phyloP scores from a whole-genome alignment of 2,797 vertebrate species.

The Phaenicophaeus curvirostris region DNA sequence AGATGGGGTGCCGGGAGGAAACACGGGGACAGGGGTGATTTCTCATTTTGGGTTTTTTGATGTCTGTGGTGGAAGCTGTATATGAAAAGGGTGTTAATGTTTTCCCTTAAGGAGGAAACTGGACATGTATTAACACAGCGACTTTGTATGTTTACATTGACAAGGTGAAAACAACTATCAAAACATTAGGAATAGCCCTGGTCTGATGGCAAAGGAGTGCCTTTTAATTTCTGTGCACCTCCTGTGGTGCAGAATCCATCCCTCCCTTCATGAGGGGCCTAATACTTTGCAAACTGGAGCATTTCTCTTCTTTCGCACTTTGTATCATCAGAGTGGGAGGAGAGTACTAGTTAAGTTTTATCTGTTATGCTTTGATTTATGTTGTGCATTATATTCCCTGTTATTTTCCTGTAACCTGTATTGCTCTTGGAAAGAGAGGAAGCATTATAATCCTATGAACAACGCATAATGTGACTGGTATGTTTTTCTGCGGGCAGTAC shows the following conservation, averaged over 20 bases:
- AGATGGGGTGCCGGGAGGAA: background rate
- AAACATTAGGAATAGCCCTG: background rate
- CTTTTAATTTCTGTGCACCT: background rate
- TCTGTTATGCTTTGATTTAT: background rate
- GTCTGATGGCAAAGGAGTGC: background rate
- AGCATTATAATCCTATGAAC: background rate
- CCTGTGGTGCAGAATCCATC: accelerated
- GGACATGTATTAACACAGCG: accelerated
- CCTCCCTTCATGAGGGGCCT: background rate
- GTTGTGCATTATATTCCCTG: background rate
- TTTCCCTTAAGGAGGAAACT: background rate
- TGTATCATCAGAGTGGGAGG: background rate
- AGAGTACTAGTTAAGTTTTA: background rate
- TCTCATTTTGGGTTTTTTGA: background rate
- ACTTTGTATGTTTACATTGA: background rate
- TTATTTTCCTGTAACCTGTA: background rate
- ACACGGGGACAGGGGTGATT: no score
- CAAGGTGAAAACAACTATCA: background rate
- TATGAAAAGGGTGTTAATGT: background rate
- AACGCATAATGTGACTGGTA: background rate
- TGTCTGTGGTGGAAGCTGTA: background rate
- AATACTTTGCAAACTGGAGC: background rate
- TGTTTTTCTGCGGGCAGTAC: background rate
- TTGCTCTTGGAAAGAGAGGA: background rate
- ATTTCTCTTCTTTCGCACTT: background rate